Evolutionary conservation across 92 coral and sea anemone genomes (phyloP).

Genomic region (Parazoanthus darwini): DNA sequence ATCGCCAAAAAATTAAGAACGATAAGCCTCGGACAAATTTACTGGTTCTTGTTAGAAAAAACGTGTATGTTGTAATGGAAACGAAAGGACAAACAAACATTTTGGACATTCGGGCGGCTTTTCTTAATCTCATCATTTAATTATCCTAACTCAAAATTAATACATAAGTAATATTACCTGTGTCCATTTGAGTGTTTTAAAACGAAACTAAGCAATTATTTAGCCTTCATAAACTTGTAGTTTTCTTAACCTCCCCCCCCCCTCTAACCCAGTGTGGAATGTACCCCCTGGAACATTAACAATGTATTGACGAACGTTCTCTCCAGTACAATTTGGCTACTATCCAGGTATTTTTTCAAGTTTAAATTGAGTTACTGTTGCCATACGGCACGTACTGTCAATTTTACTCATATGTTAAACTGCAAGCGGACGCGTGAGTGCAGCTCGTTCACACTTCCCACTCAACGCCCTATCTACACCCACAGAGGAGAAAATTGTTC

Average conservation of each 20-base stretch:
- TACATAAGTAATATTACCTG: too few species aligned
- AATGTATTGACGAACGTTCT: background rate
- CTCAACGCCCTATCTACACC: background rate
- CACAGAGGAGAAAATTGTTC: background rate
- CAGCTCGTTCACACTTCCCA: background rate
- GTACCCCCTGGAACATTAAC: background rate
- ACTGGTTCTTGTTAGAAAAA: too few species aligned
- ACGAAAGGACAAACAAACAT: too few species aligned
- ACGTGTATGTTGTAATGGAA: too few species aligned
- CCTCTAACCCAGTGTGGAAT: background rate
- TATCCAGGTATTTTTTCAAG: background rate
- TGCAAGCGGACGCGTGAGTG: background rate
- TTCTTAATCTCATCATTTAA: too few species aligned
- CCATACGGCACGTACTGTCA: background rate
- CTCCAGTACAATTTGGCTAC: background rate
- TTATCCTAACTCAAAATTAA: too few species aligned
- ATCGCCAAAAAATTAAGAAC: too few species aligned
- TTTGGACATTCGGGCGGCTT: too few species aligned
- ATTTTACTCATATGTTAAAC: background rate
- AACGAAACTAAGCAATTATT: too few species aligned
- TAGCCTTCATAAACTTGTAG: too few species aligned
- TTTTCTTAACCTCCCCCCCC: background rate
- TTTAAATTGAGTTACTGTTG: background rate
- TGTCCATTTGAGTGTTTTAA: too few species aligned
- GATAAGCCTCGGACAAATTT: too few species aligned